Evolutionary conservation across 2,797 vertebrate species (phyloP), one percentile per base, ranked within the genome.

Genomic region (Muraenolepis orangiensis): DNA sequence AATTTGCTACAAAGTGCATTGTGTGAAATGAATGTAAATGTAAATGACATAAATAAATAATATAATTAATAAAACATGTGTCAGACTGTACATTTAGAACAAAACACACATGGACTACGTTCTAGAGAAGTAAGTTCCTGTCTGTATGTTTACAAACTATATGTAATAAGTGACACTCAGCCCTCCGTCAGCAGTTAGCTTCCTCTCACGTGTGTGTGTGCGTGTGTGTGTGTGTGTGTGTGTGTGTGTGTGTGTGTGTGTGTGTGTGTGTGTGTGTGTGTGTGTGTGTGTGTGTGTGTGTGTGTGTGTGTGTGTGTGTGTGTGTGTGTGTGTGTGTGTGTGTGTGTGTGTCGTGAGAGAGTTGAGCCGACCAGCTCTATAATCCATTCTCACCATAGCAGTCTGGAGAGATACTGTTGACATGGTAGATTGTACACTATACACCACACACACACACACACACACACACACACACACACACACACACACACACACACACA

Each of bases 381-480:
- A 98, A 98, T 98, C 96, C 96, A 97, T 98, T 99, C 93, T 97
- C 95, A 93, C 93, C 95, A 94, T 93, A 85, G 91, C 88, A 92
- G 93, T 94, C 92, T 88, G 89, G 94, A 95, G 95, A 93, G 94
- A 91, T 93, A 94, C 93, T 82, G 84, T 82, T 88, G 89, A 87
- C 87, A 90, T 85, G 86, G 82, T 57, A 18, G 29, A 82, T 83
- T 88, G 82, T 84, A 82, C 83, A 72, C 80, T 74, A 80, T 80
- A 80, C 85, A 79, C 80, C 70, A 79, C 77, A 85, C 46, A 76
- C 80, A 81, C 70, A 79, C 77, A 85, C 46, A 76, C 74, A 70
- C 74, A 75, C 68, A 70, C 73, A 80, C 68, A 36, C 68, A 69
- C 68, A 36, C 68, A 69, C 68, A 36, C 68, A 69, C 68, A 36